Conservation (phyloP, 2,888 invertebrate genomes). For the Clostera curtula region DNA sequence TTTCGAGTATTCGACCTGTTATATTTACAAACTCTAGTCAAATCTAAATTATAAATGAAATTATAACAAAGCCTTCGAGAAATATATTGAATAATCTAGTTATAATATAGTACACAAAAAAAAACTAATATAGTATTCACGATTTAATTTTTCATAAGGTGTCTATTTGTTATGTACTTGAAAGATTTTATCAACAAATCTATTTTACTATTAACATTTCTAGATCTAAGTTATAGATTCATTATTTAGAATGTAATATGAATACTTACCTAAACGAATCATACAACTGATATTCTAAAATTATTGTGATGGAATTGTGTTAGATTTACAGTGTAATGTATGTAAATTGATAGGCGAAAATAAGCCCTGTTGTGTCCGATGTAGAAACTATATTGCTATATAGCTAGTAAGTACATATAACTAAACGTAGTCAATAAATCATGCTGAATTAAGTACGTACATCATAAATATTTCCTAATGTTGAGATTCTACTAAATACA, state of each 20-base stretch:
- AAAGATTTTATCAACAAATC: slow-evolving; percentile 71
- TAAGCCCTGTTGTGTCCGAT: slow-evolving; percentile 14
- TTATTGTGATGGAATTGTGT: slow-evolving; percentile 73
- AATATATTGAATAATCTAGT: slow-evolving; percentile 3
- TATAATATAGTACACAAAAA: slow-evolving; percentile 27
- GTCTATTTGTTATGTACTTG: slow-evolving; percentile 48
- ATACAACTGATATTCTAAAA: slow-evolving; percentile 73
- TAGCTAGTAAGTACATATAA: not conserved
- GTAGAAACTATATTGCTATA: not conserved
- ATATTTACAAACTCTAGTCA: slow-evolving; percentile 65
- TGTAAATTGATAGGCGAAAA: slow-evolving; percentile 15
- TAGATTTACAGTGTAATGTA: slow-evolving; percentile 49
- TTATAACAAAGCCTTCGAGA: slow-evolving; percentile 38
- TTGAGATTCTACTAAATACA: too few relatives aligned
- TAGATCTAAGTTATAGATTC: slow-evolving; percentile 26
- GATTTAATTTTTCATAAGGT: slow-evolving; percentile 32
- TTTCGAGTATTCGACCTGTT: too few relatives aligned
- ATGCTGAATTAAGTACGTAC: too few relatives aligned
- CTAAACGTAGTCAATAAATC: not conserved
- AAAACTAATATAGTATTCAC: slow-evolving; percentile 24
- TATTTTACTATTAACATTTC: slow-evolving; percentile 51
- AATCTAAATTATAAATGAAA: slow-evolving; percentile 51
- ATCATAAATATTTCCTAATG: too few relatives aligned
- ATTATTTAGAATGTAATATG: slow-evolving; percentile 23
- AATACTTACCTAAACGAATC: slow-evolving; percentile 52